Evolutionary conservation across 2,888 invertebrate species (phyloP).

Genomic region (Platycheirus albimanus): DNA sequence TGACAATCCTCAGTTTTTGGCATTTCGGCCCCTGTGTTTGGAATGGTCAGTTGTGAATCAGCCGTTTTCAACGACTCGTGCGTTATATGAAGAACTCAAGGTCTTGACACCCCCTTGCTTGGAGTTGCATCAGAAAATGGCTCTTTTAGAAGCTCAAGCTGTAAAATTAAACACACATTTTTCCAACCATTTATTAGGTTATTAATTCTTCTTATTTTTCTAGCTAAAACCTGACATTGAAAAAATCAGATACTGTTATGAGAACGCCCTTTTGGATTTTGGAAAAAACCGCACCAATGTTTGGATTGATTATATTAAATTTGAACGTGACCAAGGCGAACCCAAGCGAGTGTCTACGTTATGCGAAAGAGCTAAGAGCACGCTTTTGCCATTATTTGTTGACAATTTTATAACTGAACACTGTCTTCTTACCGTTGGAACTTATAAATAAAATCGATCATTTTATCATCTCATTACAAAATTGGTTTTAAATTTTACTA

Average conservation of each 20-base stretch:
- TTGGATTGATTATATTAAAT: constrained; percentile 89
- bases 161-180: no score
- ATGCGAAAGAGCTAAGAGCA: constrained; percentile 86
- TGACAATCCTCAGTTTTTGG: constrained; percentile 76
- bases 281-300: constrained; percentile 86
- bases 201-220: constrained; percentile 54
- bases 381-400: constrained; percentile 82
- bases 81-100: constrained; percentile 85
- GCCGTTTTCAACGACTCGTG: constrained; percentile 84
- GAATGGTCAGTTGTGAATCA: constrained; percentile 76
- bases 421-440: constrained; percentile 72
- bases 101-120: constrained; percentile 85
- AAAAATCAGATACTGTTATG: constrained; percentile 85
- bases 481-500: no score
- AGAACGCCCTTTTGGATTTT: constrained; percentile 86
- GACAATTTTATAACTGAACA: constrained; percentile 77
- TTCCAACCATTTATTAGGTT: background rate
- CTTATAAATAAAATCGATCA: constrained; percentile 1
- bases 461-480: background rate
- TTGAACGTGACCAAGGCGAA: constrained; percentile 87
- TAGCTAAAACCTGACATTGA: constrained; percentile 82
- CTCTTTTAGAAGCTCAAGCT: constrained; percentile 81
- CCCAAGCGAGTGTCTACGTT: constrained; percentile 84
- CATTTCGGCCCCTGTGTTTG: constrained; percentile 78
- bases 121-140: constrained; percentile 86